phyloP scores from a whole-genome alignment of 2,797 vertebrate species.

The Sternarchorhynchus goeldii region DNA sequence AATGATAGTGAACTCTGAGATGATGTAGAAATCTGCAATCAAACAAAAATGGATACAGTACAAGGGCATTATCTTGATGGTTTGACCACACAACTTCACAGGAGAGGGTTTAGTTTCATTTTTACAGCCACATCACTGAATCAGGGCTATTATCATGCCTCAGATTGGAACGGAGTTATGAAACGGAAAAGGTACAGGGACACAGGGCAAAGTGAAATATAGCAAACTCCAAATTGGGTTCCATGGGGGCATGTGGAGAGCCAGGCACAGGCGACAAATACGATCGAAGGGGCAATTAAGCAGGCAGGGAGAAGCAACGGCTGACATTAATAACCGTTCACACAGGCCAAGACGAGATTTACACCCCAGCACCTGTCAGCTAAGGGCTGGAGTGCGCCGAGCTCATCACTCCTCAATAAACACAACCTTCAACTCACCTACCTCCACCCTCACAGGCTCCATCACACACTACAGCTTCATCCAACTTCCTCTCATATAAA shows the following conservation, averaged over 20 bases:
- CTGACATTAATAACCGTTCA: constrained; percentile 73
- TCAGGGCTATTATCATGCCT: constrained; percentile 21
- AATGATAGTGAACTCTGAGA: background rate
- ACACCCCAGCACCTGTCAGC: constrained; percentile 61
- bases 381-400: constrained; percentile 50
- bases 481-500: constrained; percentile 14
- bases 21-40: background rate
- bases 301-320: constrained; percentile 64
- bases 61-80: background rate
- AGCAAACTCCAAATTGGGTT: constrained; percentile 65
- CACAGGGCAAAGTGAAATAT: constrained; percentile 65
- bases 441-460: constrained; percentile 42
- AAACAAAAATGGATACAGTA: background rate
- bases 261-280: constrained; percentile 54
- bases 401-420: constrained; percentile 67
- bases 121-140: constrained; percentile 8
- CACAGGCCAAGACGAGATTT: constrained; percentile 71
- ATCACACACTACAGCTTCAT: constrained; percentile 21
- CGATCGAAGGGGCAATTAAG: constrained; percentile 73
- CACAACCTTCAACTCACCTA: constrained; percentile 72
- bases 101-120: constrained; percentile 21
- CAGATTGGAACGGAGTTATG: constrained; percentile 43
- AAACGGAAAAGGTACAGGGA: constrained; percentile 50
- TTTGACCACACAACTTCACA: background rate
- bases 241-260: constrained; percentile 54